A percentile compares a stretch with the other conserved stretches of the same genome.
phyloP scores from a whole-genome alignment of 2,113 vertebrate species.

The Haliaeetus leucogaster region DNA sequence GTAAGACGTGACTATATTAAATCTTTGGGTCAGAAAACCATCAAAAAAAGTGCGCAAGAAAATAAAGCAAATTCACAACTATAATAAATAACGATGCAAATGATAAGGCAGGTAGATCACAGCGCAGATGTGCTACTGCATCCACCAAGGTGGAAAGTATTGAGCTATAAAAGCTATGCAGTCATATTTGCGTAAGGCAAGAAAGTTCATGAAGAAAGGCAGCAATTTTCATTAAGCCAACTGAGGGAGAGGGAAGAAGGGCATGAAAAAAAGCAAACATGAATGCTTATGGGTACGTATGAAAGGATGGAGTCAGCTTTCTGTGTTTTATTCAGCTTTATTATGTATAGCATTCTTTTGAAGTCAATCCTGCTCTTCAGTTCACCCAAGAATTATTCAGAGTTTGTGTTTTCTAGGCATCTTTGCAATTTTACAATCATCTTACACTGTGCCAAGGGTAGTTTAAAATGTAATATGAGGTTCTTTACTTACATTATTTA shows the following conservation, averaged over 20 bases:
- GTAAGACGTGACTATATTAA: neutral
- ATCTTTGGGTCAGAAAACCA: neutral
- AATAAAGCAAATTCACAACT: neutral
- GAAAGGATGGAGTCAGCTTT: neutral
- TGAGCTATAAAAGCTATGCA: neutral
- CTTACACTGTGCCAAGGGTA: neutral
- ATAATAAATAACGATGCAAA: neutral
- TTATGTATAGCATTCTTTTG: neutral
- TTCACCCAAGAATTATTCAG: constrained; percentile 9
- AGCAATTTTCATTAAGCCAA: neutral
- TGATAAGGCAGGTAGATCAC: neutral
- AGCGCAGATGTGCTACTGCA: neutral
- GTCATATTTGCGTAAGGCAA: neutral
- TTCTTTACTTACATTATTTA: neutral
- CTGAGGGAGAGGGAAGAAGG: neutral
- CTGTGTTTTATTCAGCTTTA: neutral
- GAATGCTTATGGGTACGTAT: neutral
- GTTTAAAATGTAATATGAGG: constrained; percentile 21
- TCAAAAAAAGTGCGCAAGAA: neutral
- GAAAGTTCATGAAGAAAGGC: neutral
- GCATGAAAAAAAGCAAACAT: neutral
- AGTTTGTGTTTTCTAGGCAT: constrained; percentile 25
- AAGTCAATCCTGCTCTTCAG: neutral
- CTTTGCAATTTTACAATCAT: constrained; percentile 15
- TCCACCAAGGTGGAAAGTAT: neutral